Evolutionary conservation across 2,888 invertebrate species (phyloP).

Genomic region (Eueremaeus valkanovi): DNA sequence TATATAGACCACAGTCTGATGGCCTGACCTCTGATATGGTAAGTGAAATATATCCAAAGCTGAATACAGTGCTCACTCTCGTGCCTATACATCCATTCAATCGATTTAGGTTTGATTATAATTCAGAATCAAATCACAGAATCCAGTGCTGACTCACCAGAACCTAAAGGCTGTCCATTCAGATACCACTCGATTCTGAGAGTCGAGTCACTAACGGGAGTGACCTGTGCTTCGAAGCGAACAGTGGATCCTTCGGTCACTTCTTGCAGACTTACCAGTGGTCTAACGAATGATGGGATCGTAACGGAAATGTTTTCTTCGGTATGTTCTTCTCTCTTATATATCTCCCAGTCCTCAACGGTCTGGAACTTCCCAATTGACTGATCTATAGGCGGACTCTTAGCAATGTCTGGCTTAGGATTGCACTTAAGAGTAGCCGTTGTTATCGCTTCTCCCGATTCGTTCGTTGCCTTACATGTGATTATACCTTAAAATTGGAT

Average conservation of each 20-base stretch:
- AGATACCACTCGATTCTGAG: slow-evolving; percentile 85
- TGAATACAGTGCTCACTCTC: slow-evolving; percentile 93
- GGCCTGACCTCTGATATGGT: slow-evolving; percentile 97
- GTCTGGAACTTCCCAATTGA: slow-evolving; percentile 85
- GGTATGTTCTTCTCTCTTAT: slow-evolving; percentile 64
- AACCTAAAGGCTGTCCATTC: slow-evolving; percentile 83
- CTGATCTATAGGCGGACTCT: slow-evolving; percentile 53
- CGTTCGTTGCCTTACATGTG: slow-evolving; percentile 88
- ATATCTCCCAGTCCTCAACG: slow-evolving; percentile 71
- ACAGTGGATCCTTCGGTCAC: slow-evolving; percentile 85
- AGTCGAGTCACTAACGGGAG: slow-evolving; percentile 84
- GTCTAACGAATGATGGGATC: slow-evolving; percentile 50
- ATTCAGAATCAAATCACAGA: neutral
- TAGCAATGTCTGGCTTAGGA: neutral
- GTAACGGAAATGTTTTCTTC: slow-evolving; percentile 64
- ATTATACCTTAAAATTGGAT: slow-evolving; percentile 7
- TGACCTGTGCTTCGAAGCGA: slow-evolving; percentile 87
- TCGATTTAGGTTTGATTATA: neutral
- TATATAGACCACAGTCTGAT: slow-evolving; percentile 95
- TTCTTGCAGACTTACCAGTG: slow-evolving; percentile 80
- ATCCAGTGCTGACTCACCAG: slow-evolving; percentile 60
- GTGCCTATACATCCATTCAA: slow-evolving; percentile 58
- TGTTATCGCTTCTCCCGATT: slow-evolving; percentile 88
- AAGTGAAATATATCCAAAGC: slow-evolving; percentile 97
- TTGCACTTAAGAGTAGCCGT: slow-evolving; percentile 83